Evolutionary conservation across 1,140 invertebrate genomes (phyloP).

Genomic region (Matsumurasca onukii): DNA sequence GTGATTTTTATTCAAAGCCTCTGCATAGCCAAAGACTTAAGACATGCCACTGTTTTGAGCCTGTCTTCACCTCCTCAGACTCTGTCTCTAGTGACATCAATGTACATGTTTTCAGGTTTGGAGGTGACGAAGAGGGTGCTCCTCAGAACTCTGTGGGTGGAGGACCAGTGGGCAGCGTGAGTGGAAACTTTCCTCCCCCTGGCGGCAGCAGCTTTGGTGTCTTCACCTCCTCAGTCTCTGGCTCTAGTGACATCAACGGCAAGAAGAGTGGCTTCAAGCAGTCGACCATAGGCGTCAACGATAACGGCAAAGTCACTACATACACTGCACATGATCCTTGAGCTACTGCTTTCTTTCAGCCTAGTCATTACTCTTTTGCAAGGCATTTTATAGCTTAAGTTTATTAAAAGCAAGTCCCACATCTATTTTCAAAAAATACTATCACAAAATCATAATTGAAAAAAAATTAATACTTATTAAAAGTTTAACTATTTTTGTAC

Average conservation of each 20-base stretch:
- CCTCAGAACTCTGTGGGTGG: not conserved
- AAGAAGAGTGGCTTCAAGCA: conserved; percentile 54
- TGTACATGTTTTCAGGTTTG: conserved; percentile 43
- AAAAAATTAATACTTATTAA: no score
- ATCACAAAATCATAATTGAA: no score
- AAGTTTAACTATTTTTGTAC: no score
- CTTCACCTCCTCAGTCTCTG: conserved; percentile 60
- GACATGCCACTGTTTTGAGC: no score
- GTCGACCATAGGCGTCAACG: conserved; percentile 65
- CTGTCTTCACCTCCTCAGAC: conserved; percentile 61
- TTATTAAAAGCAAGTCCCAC: no score
- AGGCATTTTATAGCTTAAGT: no score
- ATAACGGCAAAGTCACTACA: conserved; percentile 66
- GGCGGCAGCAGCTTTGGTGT: conserved; percentile 54
- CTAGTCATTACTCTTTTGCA: no score
- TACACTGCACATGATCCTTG: conserved; percentile 37
- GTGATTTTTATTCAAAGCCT: no score
- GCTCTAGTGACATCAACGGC: conserved; percentile 58
- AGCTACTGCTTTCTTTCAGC: conserved; percentile 4
- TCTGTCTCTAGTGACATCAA: conserved; percentile 57
- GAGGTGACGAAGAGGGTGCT: conserved; percentile 17
- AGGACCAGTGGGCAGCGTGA: conserved; percentile 16
- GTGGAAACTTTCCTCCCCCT: conserved; percentile 41
- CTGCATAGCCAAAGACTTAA: no score
- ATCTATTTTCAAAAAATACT: no score